Base-by-base conservation (phyloP, 2,113 vertebrate genomes). In the Pteruthius melanotis region DNA sequence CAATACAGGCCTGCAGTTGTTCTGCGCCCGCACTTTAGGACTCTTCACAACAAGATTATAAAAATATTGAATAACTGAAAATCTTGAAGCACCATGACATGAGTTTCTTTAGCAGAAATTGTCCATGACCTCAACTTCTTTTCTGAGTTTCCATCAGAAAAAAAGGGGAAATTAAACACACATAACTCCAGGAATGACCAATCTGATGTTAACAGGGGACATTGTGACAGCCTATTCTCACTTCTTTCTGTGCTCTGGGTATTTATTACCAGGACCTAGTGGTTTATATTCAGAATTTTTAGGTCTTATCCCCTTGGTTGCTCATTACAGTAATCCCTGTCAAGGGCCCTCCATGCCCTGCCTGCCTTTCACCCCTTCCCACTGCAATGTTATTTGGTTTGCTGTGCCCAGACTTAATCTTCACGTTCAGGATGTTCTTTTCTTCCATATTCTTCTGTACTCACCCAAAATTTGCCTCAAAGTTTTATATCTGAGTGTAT, bases 1-100 rank as follows among this genome's bases (percentile, higher is more conserved):
- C 10, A 4, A 33, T 1, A 17, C 12, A 1, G 24, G 26, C 26
- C 45, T 33, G 5, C 26, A 49, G 5, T 4, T 33, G 35, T 15
- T 37, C 69, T 49, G 68, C 50, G n/a, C 37, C 27, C 14, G 4
- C 17, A 15, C 16, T 49, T 40, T 19, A 39, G 81, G 71, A 56
- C 53, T 39, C 18, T 79, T 30, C 28, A 39, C 7, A 10, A 16
- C 4, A 53, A 47, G 10, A 12, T n/a, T 12, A 71, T 75, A 61
- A 72, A 65, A 56, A 64, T 0, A 1, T 7, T 49, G 40, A 83
- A 52, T 4, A 77, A 63, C 80, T 63, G 72, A 61, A 83, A 66
- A 78, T 30, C 27, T 63, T n/a, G 15, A 83, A 92, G 89, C 89
- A 87, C 61, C n/a, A n/a, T 30, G 44, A 61, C 35, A 33, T 47